Conservation (phyloP, 2,888 invertebrate genomes). For the Pristionchus arcanus region DNA sequence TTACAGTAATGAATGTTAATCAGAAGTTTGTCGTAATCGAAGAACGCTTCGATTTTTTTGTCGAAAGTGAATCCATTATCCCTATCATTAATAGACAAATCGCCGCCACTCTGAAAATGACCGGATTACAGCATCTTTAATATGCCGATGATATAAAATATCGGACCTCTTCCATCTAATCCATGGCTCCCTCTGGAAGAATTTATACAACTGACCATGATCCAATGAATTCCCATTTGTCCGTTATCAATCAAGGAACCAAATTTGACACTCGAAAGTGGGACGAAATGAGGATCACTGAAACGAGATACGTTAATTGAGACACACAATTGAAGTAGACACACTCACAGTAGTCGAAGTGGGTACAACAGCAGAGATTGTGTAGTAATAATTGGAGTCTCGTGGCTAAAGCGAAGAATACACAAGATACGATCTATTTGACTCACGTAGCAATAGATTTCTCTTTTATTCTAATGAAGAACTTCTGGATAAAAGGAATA, state of each 20-base stretch:
- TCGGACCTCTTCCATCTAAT: too few species aligned
- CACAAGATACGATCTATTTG: neutral
- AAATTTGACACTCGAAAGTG: neutral
- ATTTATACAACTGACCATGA: neutral
- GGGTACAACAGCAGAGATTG: neutral
- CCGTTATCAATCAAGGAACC: neutral
- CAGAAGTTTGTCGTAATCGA: neutral
- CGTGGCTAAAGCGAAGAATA: neutral
- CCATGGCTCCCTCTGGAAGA: too few species aligned
- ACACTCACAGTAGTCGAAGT: neutral
- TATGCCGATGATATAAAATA: too few species aligned
- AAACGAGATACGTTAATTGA: neutral
- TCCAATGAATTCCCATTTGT: neutral
- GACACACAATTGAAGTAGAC: neutral
- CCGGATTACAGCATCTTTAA: too few species aligned
- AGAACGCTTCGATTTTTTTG: neutral
- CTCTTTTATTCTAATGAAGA: neutral
- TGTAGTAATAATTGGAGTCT: neutral
- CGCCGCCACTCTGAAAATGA: too few species aligned
- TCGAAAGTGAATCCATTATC: neutral
- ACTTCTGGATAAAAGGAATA: neutral
- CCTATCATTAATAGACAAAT: neutral
- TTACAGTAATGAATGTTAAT: neutral
- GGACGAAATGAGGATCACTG: neutral
- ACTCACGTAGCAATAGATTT: neutral